Evolutionary conservation across 2,113 vertebrate genomes (phyloP).

Genomic region (Pseudorasbora parva): DNA sequence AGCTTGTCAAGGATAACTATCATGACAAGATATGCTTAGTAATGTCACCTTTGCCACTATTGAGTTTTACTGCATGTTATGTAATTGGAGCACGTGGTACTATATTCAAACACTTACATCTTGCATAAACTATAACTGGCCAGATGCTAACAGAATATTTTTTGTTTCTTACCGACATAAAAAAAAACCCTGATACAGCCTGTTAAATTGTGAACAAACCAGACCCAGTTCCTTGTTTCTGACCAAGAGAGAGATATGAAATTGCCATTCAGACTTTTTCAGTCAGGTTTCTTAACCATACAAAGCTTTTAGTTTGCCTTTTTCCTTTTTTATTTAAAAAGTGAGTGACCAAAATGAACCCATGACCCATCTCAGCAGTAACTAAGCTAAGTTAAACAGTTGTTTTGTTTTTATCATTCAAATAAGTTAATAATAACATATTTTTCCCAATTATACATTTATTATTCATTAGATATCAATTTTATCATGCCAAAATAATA

Average conservation of each 20-base stretch:
- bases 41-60: conserved; percentile 38
- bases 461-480: neutral
- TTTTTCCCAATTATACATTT: no score
- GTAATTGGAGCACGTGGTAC: neutral
- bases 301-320: neutral
- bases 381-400: no score
- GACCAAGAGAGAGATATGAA: neutral
- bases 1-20: neutral
- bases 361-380: neutral
- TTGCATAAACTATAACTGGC: neutral
- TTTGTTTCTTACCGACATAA: neutral
- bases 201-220: neutral
- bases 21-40: neutral
- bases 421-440: no score
- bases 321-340: neutral
- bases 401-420: no score
- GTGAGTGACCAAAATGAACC: neutral
- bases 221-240: neutral
- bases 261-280: neutral
- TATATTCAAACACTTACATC: neutral
- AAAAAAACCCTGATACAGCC: neutral
- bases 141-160: neutral
- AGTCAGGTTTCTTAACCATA: conserved; percentile 22
- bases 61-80: conserved; percentile 34
- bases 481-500: neutral